Evolutionary conservation across 2,797 vertebrate genomes (phyloP), one percentile per base, ranked within the genome.

Genomic region (Gymnothorax javanicus): DNA sequence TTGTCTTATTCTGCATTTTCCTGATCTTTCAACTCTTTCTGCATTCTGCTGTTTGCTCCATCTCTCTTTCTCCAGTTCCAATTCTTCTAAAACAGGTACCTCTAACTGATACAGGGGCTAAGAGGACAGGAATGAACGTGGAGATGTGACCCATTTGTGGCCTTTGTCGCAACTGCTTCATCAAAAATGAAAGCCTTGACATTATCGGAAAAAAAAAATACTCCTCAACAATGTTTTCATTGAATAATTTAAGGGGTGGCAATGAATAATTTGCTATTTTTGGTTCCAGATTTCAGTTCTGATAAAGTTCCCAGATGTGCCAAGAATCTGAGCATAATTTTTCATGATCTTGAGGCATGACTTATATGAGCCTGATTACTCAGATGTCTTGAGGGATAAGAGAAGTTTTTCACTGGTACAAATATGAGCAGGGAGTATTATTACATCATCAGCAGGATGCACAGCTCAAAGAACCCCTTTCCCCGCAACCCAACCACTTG

Each of bases 361-460:
- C 15, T 81, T 7, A 4, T 4, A 54, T 81, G 52, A 23, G 50
- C 25, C 20, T 79, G 12, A 50, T 7, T 23, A 23, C 23, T 69
- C 54, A 17, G 43, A 52, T 17, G 23, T 50, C 75, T 52, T 7
- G 15, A 54, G 77, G 52, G 77, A 54, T 23, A 20, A 81, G 33
- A 15, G 33, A 81, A 81, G 52, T 81, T n/a, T 81, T 23, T 23
- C 50, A 85, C 84, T 85, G 60, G 85, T 85, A 87, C 75, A 85
- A 88, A 90, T 67, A 11, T 75, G 84, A 89, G 89, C 69, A 11
- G 84, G 88, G 89, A 88, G 84, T 67, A 84, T 87, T 79, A 71
- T 85, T 69, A 88, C 77, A 89, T 56, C 83, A 84, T 88, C 84
- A 87, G 86, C 86, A 15, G 82, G 79, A 83, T 87, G 87, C 84